Conservation (phyloP, 2,888 invertebrate species). For the Zaprionus lineosus region DNA sequence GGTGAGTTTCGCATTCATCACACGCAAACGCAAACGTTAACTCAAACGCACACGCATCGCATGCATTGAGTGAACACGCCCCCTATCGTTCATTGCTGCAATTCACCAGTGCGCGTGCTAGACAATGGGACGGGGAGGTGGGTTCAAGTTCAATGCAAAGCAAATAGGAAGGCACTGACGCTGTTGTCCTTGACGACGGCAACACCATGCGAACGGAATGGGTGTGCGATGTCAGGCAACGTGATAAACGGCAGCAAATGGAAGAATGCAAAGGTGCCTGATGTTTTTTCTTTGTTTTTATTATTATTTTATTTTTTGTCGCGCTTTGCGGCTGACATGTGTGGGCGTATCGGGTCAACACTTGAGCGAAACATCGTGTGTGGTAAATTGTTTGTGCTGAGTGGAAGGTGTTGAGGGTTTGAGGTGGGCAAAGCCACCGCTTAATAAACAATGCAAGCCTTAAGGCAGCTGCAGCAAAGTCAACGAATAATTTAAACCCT, state of each 20-base stretch:
- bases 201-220: constrained; percentile 31
- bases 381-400: constrained; percentile 3
- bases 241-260: constrained; percentile 26
- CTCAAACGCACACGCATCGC: too few species aligned
- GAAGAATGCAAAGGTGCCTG: constrained; percentile 6
- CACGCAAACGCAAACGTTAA: too few species aligned
- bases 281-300: too few species aligned
- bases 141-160: constrained; percentile 72
- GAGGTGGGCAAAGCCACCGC: too few species aligned
- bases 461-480: too few species aligned
- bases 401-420: too few species aligned
- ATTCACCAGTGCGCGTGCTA: constrained; percentile 25
- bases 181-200: constrained; percentile 56
- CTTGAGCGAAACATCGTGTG: constrained; percentile 9
- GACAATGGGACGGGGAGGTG: neutral
- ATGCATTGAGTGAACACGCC: constrained; percentile 55
- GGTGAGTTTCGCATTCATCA: too few species aligned
- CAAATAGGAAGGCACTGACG: constrained; percentile 21
- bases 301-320: too few species aligned
- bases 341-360: constrained; percentile 39
- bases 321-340: constrained; percentile 33
- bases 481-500: too few species aligned
- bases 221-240: constrained; percentile 43
- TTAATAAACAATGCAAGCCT: too few species aligned
- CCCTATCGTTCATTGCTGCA: constrained; percentile 38